Conservation (phyloP, 2,797 vertebrate genomes). For the Catharus ustulatus region DNA sequence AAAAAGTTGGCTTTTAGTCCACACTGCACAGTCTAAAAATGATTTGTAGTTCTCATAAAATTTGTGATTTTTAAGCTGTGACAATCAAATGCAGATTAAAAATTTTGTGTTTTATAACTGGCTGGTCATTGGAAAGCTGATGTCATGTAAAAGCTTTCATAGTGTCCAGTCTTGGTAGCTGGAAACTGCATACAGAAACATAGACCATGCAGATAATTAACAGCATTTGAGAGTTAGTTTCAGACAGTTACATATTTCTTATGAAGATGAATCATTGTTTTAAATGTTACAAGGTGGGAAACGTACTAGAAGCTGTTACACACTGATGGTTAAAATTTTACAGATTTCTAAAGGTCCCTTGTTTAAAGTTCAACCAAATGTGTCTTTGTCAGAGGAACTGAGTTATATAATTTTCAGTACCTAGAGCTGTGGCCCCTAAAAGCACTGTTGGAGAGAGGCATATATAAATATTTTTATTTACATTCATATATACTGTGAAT, state of each 20-base stretch:
- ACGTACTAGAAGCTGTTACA: not conserved
- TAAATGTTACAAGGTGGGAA: conserved; percentile 9
- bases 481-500: not conserved
- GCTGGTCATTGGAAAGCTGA: not conserved
- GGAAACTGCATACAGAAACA: not conserved
- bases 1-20: not conserved
- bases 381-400: conserved; percentile 3
- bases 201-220: conserved; percentile 6
- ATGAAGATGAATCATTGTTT: conserved; percentile 20
- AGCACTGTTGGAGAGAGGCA: not conserved
- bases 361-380: conserved; percentile 23
- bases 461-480: not conserved
- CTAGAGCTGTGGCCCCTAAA: not conserved
- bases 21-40: not conserved
- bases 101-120: not conserved
- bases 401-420: not conserved
- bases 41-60: not conserved
- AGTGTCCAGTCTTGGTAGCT: not conserved
- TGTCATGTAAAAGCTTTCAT: not conserved
- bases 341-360: not conserved
- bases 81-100: not conserved
- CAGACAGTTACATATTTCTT: conserved; percentile 26
- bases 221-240: conserved; percentile 4
- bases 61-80: not conserved
- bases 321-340: conserved; percentile 6